phyloP scores from a whole-genome alignment of 2,113 vertebrate genomes.

The Apeltes quadracus region DNA sequence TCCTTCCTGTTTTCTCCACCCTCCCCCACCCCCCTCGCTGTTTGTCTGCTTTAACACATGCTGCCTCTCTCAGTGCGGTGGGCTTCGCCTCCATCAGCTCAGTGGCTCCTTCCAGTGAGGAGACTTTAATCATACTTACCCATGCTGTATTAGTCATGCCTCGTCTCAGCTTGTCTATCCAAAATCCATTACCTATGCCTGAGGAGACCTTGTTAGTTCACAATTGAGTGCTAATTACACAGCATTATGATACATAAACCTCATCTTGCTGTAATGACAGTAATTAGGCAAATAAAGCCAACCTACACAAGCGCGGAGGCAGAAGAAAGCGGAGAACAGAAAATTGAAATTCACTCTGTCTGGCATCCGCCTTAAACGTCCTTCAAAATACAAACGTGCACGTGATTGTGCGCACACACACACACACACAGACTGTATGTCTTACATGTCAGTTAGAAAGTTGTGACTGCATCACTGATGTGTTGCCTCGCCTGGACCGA shows the following conservation, averaged over 20 bases:
- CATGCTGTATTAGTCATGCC: conserved; percentile 67
- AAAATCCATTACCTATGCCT: conserved; percentile 76
- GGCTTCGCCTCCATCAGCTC: conserved; percentile 21
- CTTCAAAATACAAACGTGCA: conserved; percentile 25
- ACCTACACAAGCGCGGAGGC: conserved; percentile 44
- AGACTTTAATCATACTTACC: conserved; percentile 65
- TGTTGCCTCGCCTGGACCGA: conserved; percentile 56
- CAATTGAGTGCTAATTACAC: conserved; percentile 71
- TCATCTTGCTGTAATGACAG: conserved; percentile 72
- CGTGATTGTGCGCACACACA: background rate
- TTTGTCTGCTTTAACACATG: conserved; percentile 40
- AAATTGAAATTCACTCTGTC: conserved; percentile 30
- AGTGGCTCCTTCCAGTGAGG: conserved; percentile 21
- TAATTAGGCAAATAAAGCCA: conserved; percentile 68
- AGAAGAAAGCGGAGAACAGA: conserved; percentile 53
- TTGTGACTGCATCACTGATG: conserved; percentile 71
- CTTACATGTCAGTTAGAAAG: conserved; percentile 51
- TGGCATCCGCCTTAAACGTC: conserved; percentile 34
- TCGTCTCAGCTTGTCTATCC: conserved; percentile 69
- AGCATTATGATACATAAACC: conserved; percentile 71
- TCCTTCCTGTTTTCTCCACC: conserved; percentile 12
- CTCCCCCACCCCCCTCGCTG: background rate
- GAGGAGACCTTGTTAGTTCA: conserved; percentile 73
- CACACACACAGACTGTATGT: conserved; percentile 13
- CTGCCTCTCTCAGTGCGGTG: conserved; percentile 5